A percentile compares a stretch with the other conserved stretches of the same genome.
These are phyloP conservation scores for Monoplex corrugatus DNA, from an alignment of 2,888 invertebrate genomes.

Conservation along the genomic window DNA sequence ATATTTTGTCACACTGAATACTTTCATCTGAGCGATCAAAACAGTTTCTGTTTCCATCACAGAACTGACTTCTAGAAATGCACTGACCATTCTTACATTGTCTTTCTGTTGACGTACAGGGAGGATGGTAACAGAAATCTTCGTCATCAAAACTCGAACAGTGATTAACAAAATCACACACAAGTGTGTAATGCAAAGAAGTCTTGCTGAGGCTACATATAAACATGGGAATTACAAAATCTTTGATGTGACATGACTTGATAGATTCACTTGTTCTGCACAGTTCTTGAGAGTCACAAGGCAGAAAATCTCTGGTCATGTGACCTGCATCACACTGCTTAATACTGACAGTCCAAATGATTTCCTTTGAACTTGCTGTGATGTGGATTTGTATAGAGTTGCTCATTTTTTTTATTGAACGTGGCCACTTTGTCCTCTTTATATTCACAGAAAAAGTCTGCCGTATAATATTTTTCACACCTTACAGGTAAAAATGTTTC, in stretches of 20 bases:
- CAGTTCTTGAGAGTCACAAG: background rate
- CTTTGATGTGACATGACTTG: background rate
- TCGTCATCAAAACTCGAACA: background rate
- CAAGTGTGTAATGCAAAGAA: background rate
- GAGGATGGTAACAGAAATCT: background rate
- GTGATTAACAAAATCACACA: background rate
- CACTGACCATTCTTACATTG: slow-evolving; percentile 13
- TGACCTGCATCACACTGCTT: background rate
- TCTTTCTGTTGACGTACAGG: background rate
- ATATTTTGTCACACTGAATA: background rate
- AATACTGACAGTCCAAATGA: background rate
- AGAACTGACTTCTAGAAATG: background rate
- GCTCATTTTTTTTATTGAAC: background rate
- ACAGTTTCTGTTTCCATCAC: slow-evolving; percentile 26
- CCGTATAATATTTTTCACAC: background rate
- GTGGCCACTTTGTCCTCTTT: background rate
- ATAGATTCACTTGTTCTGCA: background rate
- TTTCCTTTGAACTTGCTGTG: too few species aligned
- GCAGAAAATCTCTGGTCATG: slow-evolving; percentile 18
- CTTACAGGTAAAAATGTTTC: background rate
- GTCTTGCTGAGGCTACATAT: background rate
- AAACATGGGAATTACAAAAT: background rate
- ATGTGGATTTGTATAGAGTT: background rate
- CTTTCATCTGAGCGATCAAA: slow-evolving; percentile 39
- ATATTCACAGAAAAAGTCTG: background rate